Conservation (phyloP, 2,888 invertebrate species). For the Mechanitis mazaeus region DNA sequence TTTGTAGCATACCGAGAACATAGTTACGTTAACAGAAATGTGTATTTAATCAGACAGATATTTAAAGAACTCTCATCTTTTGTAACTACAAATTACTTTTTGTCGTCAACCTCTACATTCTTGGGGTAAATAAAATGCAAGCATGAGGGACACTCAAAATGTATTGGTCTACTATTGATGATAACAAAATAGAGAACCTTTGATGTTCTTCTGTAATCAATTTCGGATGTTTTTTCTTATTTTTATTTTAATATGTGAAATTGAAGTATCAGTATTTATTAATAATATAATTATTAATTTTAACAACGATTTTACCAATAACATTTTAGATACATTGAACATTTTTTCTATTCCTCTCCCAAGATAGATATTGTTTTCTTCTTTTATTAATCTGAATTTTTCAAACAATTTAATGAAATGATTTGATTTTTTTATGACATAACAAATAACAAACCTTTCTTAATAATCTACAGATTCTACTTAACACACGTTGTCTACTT, state of each 20-base stretch:
- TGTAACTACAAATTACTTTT: conserved; percentile 66
- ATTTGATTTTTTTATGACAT: too few species aligned
- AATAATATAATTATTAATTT: too few species aligned
- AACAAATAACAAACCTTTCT: too few species aligned
- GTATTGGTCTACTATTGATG: conserved; percentile 41
- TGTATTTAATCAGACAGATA: conserved; percentile 58
- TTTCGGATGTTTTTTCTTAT: conserved; percentile 39
- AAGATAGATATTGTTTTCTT: too few species aligned
- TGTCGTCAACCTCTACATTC: conserved; percentile 66
- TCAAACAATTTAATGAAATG: too few species aligned
- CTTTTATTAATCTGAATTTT: too few species aligned
- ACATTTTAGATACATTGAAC: too few species aligned
- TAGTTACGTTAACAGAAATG: conserved; percentile 41
- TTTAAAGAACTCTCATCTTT: conserved; percentile 48
- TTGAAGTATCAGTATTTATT: too few species aligned
- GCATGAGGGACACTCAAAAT: conserved; percentile 44
- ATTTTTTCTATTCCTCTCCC: too few species aligned
- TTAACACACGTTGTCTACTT: too few species aligned
- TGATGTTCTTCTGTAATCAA: conserved; percentile 60
- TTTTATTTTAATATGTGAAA: not conserved
- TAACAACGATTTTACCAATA: too few species aligned
- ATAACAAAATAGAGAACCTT: conserved; percentile 47
- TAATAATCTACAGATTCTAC: too few species aligned
- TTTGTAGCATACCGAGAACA: conserved; percentile 29
- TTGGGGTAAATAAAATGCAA: conserved; percentile 60